Evolutionary conservation across 2,113 vertebrate species (phyloP), one percentile per base, ranked within the genome.

Genomic region (Lepus americanus): DNA sequence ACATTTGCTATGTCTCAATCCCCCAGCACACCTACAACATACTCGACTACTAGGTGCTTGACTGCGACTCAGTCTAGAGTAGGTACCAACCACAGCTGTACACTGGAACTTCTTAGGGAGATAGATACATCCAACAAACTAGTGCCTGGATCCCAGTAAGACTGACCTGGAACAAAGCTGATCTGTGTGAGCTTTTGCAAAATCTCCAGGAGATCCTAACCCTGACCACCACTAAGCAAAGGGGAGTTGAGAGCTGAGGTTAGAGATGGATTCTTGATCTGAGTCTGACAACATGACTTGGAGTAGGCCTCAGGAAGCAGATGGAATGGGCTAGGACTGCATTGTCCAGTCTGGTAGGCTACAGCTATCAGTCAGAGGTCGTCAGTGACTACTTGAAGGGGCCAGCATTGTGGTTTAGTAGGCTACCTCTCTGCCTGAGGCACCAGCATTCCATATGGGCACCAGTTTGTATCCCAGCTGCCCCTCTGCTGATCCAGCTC

Each of bases 311-410:
- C 11, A 39, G 17, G 25, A 64, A 27, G 8, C 22, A 16, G 9
- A 1, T 36, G 7, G 63, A 44, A 86, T 9, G 25, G 12, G 61
- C 31, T 13, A 36, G 31, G 66, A 16, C 9, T 9, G 0, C 6
- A 3, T 8, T 17, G 4, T 29, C 29, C 2, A 2, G 5, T 1
- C 9, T 23, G 8, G 3, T 6, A 39, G 19, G 14, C 29, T 55
- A 25, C 9, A 27, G 25, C 8, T 22, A 49, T 69, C 0, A 16
- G 69, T n/a, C 17, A 70, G 13, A 7, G 0, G 23, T 16, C 19
- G 33, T 36, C 27, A 25, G 20, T 29, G 22, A 55, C 44, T 44
- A 44, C 44, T 44, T 29, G 25, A 44, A 44, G 1, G 44, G 44
- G 44, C 44, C 44, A 44, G 44, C 44, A 6, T 7, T 44, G 44